Evolutionary conservation across 1,140 invertebrate genomes (phyloP), one percentile per base, ranked within the genome.

Genomic region (Bicyclus anynana): DNA sequence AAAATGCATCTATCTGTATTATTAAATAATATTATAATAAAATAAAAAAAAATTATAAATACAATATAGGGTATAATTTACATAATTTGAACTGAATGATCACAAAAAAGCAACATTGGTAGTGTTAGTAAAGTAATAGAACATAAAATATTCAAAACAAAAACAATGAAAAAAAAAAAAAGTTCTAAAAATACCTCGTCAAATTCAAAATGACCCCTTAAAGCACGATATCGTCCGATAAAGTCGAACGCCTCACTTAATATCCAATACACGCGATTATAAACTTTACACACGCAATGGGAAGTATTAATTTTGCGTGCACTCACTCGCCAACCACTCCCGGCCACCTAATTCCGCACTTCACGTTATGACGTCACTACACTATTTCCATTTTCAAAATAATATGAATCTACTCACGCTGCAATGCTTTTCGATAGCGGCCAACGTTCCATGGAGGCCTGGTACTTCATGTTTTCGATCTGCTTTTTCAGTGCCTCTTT

Each of bases 401-500:
- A 54, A 68, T 67, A 65, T 68, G 66, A 64, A 60, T 69, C 64
- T 91, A 97, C 96, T 97, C 93, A 97, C 96, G 96, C 96, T 78
- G 95, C 93, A 84, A 98, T 97, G 86, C 95, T 96, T 91, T 96
- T 97, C 75, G 96, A 97, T 59, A 97, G 91, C 48, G 95, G 95
- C 96, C 96, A 97, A 88, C 96, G 94, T 91, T 97, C 96, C 96
- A 98, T 97, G 74, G 95, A 94, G 57, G 95, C 95, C 89, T 97
- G 96, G 90, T 97, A 97, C 91, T 97, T 96, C 95, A 98, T 96
- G 90, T 97, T 97, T 89, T 97, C 96, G 84, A 98, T 97, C 92
- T 98, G 96, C 92, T 97, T 97, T 91, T 96, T 96, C 90, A 98
- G 91, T 92, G 95, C 95, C 93, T 97, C 96, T 92, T 97, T 97